Evolutionary conservation across 2,113 vertebrate species (phyloP).

Genomic region (Turdus rufiventris): DNA sequence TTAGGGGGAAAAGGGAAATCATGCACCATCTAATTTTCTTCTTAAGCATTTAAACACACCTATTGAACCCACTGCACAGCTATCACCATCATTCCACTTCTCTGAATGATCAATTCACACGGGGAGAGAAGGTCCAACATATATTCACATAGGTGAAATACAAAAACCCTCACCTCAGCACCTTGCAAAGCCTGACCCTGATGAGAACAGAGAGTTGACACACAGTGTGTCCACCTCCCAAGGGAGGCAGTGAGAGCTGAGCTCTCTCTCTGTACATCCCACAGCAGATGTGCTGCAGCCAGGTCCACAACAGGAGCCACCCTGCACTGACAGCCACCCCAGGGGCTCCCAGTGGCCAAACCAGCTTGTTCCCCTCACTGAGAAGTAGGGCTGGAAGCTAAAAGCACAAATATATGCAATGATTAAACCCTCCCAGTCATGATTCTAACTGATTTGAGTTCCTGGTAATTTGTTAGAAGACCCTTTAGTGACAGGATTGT

Average conservation of each 20-base stretch:
- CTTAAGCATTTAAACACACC: background rate
- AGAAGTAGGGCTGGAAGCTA: background rate
- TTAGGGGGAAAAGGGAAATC: background rate
- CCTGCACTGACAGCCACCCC: background rate
- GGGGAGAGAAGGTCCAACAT: background rate
- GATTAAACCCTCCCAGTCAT: background rate
- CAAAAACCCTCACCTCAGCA: background rate
- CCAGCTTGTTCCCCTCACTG: rapidly evolving
- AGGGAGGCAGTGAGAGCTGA: background rate
- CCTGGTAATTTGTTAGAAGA: background rate
- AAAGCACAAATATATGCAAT: background rate
- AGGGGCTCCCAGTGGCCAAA: rapidly evolving
- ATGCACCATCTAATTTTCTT: background rate
- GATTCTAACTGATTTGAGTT: background rate
- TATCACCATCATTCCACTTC: background rate
- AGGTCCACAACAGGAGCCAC: background rate
- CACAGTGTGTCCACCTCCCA: rapidly evolving
- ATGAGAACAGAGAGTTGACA: background rate
- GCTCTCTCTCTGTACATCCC: background rate
- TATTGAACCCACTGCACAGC: background rate
- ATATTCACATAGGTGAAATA: rapidly evolving
- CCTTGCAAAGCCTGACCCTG: background rate
- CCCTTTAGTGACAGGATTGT: background rate
- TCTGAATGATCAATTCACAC: background rate
- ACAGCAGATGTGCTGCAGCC: background rate